phyloP scores from a whole-genome alignment of 2,113 vertebrate genomes.

The Tautogolabrus adspersus region DNA sequence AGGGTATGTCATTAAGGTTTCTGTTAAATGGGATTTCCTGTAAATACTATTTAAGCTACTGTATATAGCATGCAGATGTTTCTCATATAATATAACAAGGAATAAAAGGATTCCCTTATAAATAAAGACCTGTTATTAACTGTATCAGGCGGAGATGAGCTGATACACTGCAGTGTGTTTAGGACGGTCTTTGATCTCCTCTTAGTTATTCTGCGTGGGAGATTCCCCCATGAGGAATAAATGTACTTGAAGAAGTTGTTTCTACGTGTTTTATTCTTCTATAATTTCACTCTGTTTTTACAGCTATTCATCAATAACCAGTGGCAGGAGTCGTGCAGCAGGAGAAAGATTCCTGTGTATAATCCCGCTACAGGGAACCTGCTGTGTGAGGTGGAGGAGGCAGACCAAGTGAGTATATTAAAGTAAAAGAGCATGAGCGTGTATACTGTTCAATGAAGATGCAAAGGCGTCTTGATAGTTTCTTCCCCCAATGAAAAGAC shows the following conservation, averaged over 20 bases:
- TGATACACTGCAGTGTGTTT: not conserved
- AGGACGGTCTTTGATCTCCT: constrained; percentile 21
- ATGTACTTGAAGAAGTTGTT: not conserved
- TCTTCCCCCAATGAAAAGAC: no score
- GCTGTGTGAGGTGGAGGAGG: constrained; percentile 91
- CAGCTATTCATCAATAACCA: constrained; percentile 94
- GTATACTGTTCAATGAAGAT: no score
- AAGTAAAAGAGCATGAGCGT: not conserved
- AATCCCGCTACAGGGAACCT: constrained; percentile 89
- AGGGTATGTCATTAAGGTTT: not conserved
- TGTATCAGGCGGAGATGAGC: constrained; percentile 5
- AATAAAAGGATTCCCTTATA: not conserved
- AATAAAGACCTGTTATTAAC: constrained; percentile 11
- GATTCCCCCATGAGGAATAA: not conserved
- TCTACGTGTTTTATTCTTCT: not conserved
- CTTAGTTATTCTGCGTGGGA: not conserved
- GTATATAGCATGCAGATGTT: constrained; percentile 31
- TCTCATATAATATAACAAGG: constrained; percentile 20
- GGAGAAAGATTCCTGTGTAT: constrained; percentile 87
- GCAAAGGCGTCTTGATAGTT: no score
- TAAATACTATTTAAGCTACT: no score
- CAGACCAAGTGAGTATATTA: constrained; percentile 81
- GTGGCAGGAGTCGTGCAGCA: constrained; percentile 87
- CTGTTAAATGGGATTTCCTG: not conserved
- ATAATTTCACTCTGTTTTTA: not conserved